phyloP scores from a whole-genome alignment of 2,113 vertebrate species.

The Pteronura brasiliensis region DNA sequence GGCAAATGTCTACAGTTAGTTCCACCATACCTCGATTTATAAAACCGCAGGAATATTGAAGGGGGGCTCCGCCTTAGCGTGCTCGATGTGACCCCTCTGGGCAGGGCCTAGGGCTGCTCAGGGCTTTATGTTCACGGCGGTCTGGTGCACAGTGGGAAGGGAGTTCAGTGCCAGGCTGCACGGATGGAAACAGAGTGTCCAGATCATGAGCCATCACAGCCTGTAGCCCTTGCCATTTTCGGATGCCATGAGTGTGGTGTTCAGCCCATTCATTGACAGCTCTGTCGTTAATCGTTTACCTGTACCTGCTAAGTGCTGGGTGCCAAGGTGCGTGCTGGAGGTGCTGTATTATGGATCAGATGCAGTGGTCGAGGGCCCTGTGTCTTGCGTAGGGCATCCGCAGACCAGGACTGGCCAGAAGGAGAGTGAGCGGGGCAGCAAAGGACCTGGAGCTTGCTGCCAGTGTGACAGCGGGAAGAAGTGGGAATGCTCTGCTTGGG shows the following conservation, averaged over 20 bases:
- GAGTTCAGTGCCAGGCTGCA: too few relatives aligned
- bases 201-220: neutral
- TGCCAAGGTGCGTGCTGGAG: neutral
- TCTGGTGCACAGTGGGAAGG: neutral
- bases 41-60: neutral
- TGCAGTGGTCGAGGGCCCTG: neutral
- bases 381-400: neutral
- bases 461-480: neutral
- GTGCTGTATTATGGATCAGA: neutral
- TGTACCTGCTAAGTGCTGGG: neutral
- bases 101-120: neutral
- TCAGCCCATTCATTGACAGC: neutral
- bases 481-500: neutral
- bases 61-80: too few relatives aligned
- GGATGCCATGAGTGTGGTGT: neutral
- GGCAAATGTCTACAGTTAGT: neutral
- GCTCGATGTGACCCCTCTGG: neutral
- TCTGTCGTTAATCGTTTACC: neutral
- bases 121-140: neutral
- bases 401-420: neutral
- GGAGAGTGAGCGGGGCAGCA: neutral
- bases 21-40: neutral
- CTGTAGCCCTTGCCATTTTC: neutral
- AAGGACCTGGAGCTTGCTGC: neutral
- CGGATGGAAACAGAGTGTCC: accelerated